Percentiles rank a stretch among this genome's conserved stretches.
These are phyloP conservation scores for Timema podura DNA, from an alignment of 2,888 invertebrate genomes.

Conservation along the genomic window DNA sequence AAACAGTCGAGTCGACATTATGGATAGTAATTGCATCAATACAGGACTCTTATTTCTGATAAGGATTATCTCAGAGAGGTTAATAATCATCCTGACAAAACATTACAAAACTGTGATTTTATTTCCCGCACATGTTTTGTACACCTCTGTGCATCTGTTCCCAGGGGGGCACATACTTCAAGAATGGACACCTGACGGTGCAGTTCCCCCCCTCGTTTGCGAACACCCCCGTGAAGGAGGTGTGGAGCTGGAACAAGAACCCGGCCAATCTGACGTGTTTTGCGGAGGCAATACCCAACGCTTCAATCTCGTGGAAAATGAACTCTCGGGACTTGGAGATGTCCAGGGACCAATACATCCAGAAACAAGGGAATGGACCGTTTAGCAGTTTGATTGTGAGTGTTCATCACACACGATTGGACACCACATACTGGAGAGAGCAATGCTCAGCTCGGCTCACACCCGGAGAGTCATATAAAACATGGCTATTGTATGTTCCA, in stretches of 20 bases:
- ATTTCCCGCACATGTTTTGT: neutral
- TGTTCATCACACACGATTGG: neutral
- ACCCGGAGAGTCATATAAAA: too few relatives aligned
- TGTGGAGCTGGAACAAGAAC: slow-evolving; percentile 78
- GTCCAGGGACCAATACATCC: slow-evolving; percentile 38
- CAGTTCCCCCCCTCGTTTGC: slow-evolving; percentile 80
- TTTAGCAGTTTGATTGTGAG: neutral
- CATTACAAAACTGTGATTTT: too few relatives aligned
- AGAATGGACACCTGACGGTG: slow-evolving; percentile 77
- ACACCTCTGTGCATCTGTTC: slow-evolving; percentile 12
- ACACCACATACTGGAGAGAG: neutral
- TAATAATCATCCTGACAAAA: too few relatives aligned
- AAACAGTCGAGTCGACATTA: too few relatives aligned
- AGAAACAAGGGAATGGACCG: neutral
- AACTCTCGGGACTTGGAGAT: slow-evolving; percentile 41
- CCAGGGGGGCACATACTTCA: slow-evolving; percentile 64
- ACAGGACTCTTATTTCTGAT: too few relatives aligned
- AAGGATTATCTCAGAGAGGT: too few relatives aligned
- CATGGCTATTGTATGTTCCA: slow-evolving; percentile 24
- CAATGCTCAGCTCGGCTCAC: too few relatives aligned
- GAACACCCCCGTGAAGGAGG: slow-evolving; percentile 58
- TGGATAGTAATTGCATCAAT: too few relatives aligned
- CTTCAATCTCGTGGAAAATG: slow-evolving; percentile 81
- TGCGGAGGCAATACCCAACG: slow-evolving; percentile 85
- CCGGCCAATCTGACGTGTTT: slow-evolving; percentile 82